phyloP scores from a whole-genome alignment of 2,113 vertebrate genomes.

The Corythaeola cristata region DNA sequence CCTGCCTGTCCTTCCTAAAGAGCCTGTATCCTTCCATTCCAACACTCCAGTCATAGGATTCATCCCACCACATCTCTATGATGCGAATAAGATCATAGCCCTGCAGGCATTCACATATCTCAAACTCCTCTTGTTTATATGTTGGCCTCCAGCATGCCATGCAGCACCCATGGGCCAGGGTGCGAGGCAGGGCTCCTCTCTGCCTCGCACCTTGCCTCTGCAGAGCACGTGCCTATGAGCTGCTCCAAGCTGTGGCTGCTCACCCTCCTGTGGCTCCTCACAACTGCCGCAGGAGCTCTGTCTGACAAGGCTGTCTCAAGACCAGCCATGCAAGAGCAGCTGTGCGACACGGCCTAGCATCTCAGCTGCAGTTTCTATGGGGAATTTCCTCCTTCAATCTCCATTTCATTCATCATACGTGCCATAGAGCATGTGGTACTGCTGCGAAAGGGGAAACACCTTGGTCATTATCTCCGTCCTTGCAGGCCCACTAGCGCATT shows the following conservation, averaged over 20 bases:
- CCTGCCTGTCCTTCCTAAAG: no score
- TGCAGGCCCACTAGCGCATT: neutral
- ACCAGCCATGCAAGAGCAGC: neutral
- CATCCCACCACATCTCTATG: no score
- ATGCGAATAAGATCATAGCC: no score
- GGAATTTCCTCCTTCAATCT: neutral
- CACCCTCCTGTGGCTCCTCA: accelerated
- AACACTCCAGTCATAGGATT: no score
- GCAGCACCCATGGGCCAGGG: no score
- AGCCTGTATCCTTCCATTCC: no score
- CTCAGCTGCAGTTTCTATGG: neutral
- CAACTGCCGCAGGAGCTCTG: neutral
- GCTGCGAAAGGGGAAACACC: neutral
- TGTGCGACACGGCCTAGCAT: neutral
- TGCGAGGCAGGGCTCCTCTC: no score
- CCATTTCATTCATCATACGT: neutral
- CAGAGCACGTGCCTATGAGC: accelerated
- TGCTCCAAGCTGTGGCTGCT: neutral
- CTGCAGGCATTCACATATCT: no score
- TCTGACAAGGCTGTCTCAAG: neutral
- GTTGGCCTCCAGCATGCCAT: accelerated
- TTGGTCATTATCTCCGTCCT: neutral
- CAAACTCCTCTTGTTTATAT: no score
- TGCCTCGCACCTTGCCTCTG: accelerated
- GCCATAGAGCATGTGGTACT: neutral